Evolutionary conservation across 2,888 invertebrate species (phyloP).

Genomic region (Doris montereyensis): DNA sequence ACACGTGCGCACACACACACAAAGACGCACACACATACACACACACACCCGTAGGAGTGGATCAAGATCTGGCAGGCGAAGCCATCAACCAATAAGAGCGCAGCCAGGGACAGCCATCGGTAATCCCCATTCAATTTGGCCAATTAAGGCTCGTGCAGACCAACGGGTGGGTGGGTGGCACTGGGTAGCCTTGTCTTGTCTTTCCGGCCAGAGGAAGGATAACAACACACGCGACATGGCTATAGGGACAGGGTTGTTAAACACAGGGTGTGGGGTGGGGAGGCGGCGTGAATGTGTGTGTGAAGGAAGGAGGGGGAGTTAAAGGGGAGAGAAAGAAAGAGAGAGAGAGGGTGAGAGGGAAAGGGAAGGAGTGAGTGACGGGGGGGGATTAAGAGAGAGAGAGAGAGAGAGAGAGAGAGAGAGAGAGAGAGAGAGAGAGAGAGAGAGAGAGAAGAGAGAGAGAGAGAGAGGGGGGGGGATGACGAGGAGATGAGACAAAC

Average conservation of each 20-base stretch:
- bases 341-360: not conserved
- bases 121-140: no score
- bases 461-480: not conserved
- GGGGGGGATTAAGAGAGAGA: not conserved
- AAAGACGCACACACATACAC: no score
- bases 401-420: conserved; percentile 8
- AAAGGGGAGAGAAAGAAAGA: not conserved
- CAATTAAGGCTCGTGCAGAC: no score
- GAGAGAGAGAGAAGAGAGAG: not conserved
- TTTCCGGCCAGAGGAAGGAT: no score
- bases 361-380: not conserved
- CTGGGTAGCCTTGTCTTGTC: no score
- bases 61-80: not conserved
- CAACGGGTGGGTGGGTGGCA: no score
- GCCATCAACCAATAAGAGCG: not conserved
- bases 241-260: no score
- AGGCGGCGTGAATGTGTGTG: not conserved
- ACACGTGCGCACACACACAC: no score
- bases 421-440: conserved; percentile 20
- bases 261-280: not conserved
- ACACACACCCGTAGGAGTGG: no score
- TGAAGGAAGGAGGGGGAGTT: not conserved
- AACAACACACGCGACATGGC: no score
- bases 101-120: no score
- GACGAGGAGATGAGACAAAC: no score